Evolutionary conservation across 1,140 invertebrate species (phyloP).

Genomic region (Holcopasites calliopsidis): DNA sequence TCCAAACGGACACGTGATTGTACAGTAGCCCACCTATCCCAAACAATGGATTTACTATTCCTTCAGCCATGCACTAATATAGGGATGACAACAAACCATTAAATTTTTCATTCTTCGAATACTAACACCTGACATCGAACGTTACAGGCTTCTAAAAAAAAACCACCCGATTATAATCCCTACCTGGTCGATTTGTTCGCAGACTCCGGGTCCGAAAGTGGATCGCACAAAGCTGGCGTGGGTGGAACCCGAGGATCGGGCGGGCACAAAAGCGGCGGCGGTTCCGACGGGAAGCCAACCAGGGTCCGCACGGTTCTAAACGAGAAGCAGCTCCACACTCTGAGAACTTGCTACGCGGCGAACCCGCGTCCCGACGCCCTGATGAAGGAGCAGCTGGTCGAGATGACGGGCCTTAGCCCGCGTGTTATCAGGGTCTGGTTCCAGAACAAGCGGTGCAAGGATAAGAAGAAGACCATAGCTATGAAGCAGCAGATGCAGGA

Average conservation of each 20-base stretch:
- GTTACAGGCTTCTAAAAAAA: too few relatives aligned
- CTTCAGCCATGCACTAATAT: not conserved
- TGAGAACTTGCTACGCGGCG: conserved; percentile 96
- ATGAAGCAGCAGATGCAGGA: conserved; percentile 98
- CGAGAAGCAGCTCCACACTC: conserved; percentile 98
- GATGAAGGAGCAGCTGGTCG: conserved; percentile 99
- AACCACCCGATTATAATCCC: too few relatives aligned
- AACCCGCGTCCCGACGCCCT: conserved; percentile 98
- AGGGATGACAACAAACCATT: too few relatives aligned
- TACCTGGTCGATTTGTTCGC: conserved; percentile 68
- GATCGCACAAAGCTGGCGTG: conserved; percentile 88
- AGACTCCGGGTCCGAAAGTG: conserved; percentile 92
- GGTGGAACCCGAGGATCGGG: conserved; percentile 76
- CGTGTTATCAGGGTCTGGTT: conserved; percentile 99
- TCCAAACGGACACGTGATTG: conserved; percentile 3
- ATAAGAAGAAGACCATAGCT: conserved; percentile 98
- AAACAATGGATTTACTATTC: not conserved
- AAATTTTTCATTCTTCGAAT: not conserved
- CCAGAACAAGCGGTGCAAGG: conserved; percentile 99
- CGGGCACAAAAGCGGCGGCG: conserved; percentile 82
- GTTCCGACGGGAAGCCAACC: conserved; percentile 96
- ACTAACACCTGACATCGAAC: too few relatives aligned
- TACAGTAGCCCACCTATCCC: not conserved
- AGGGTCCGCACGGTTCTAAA: conserved; percentile 98
- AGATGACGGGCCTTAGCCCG: conserved; percentile 98